phyloP scores from a whole-genome alignment of 2,113 vertebrate genomes.

The Ifrita kowaldi region DNA sequence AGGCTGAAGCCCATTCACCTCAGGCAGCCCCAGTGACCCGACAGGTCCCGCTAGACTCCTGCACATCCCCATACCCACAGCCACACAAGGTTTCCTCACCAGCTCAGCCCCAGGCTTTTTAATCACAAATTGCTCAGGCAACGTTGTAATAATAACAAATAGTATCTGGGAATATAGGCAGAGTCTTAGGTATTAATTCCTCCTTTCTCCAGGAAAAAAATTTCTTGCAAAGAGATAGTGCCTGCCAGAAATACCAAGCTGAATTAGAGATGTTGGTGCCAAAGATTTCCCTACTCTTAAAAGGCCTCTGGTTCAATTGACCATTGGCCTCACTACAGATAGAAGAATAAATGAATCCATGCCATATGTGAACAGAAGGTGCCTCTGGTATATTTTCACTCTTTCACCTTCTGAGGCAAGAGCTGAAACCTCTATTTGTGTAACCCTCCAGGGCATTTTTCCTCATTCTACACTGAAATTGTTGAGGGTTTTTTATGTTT shows the following conservation, averaged over 20 bases:
- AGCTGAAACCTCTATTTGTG: background rate
- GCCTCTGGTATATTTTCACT: background rate
- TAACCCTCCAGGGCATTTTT: background rate
- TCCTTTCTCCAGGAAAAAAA: background rate
- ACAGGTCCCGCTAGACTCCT: rapidly evolving
- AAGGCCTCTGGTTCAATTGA: background rate
- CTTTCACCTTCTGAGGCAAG: background rate
- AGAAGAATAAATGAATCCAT: background rate
- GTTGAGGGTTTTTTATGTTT: background rate
- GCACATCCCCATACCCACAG: background rate
- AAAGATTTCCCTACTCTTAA: background rate
- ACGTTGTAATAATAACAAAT: background rate
- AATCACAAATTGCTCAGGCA: background rate
- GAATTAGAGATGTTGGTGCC: background rate
- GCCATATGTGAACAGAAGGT: background rate
- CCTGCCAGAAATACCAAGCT: background rate
- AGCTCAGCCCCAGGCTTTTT: background rate
- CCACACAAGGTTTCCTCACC: background rate
- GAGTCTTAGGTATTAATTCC: background rate
- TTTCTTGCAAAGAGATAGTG: background rate
- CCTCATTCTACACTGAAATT: background rate
- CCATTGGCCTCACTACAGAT: background rate
- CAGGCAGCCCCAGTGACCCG: rapidly evolving
- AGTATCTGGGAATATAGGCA: background rate
- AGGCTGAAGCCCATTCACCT: background rate